Conservation (phyloP, 2,888 invertebrate genomes). For the Ennomos fuscantarius region DNA sequence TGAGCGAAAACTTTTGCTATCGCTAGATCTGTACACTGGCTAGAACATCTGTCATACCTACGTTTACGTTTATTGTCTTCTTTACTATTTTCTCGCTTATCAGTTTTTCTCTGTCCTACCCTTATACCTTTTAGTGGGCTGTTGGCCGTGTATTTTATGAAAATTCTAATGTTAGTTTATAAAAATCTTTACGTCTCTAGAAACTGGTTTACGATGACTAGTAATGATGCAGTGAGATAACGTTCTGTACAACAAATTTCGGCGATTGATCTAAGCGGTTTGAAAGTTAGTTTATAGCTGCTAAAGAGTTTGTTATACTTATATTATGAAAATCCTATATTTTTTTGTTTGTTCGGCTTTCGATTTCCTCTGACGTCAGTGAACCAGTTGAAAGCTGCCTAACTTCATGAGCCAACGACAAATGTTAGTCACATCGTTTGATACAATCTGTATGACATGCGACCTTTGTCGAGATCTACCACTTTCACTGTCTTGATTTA, state of each 20-base stretch:
- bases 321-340: too few species aligned
- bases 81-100: constrained; percentile 20
- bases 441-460: constrained; percentile 37
- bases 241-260: too few species aligned
- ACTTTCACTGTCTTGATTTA: constrained; percentile 38
- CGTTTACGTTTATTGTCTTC: constrained; percentile 26
- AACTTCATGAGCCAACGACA: constrained; percentile 28
- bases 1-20: constrained; percentile 37
- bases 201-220: too few species aligned
- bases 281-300: too few species aligned
- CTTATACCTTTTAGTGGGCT: too few species aligned
- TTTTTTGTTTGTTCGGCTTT: not conserved
- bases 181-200: too few species aligned
- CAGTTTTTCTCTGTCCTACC: too few species aligned
- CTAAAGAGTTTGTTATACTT: too few species aligned
- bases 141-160: too few species aligned
- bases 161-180: too few species aligned
- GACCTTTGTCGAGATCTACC: constrained; percentile 40
- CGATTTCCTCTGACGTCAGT: constrained; percentile 1
- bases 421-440: constrained; percentile 34
- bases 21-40: constrained; percentile 23
- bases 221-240: too few species aligned
- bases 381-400: constrained; percentile 5
- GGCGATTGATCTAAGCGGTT: too few species aligned
- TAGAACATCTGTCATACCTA: constrained; percentile 28